Evolutionary conservation across 2,888 invertebrate species (phyloP), one percentile per base, ranked within the genome.

Genomic region (Eristalinus sepulchralis): DNA sequence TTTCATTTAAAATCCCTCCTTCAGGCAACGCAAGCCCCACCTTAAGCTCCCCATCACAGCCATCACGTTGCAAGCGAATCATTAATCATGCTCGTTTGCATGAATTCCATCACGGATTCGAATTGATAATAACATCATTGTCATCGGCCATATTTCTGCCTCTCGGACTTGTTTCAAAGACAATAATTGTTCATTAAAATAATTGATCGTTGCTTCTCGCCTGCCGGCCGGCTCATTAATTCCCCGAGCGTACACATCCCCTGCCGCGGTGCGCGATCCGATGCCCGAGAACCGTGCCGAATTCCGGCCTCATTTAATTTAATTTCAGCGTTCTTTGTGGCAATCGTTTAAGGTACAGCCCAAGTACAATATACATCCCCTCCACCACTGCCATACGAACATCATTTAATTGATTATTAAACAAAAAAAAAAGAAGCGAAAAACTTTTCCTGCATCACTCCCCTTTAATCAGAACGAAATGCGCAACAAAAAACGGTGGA

Each of bases 221-320:
- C 5, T 31, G 33, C 4, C 22, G 70, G 20, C 17, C 11, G 27
- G 13, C 55, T 27, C 31, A 79, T 75, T 83, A 75, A 75, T 83
- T 79, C 75, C 63, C 64, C 73, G 62, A 31, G 78, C 78, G 34
- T 34, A 36, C 55, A 34, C 53, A 67, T 67, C 76, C 76, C 13
- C 34, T 71, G 33, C 24, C 20, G 31, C 17, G 10, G 10, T 53
- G 22, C 59, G 47, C 60, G 72, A 77, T 72, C 62, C 36, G 64
- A 75, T 22, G 10, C 9, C 57, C 57, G 6, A 33, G 70, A 73
- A 31, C 36, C 63, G 27, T 27, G 53, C 13, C 17, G 59, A 75
- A 70, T 73, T 34, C 27, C 59, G 60, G 47, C 47, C 5, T 75
- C 70, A 70, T 83, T 83, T 79, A 83, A 83, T 83, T 79, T 79